Evolutionary conservation across 2,113 vertebrate genomes (phyloP).

Genomic region (Tychaedon coryphoeus): DNA sequence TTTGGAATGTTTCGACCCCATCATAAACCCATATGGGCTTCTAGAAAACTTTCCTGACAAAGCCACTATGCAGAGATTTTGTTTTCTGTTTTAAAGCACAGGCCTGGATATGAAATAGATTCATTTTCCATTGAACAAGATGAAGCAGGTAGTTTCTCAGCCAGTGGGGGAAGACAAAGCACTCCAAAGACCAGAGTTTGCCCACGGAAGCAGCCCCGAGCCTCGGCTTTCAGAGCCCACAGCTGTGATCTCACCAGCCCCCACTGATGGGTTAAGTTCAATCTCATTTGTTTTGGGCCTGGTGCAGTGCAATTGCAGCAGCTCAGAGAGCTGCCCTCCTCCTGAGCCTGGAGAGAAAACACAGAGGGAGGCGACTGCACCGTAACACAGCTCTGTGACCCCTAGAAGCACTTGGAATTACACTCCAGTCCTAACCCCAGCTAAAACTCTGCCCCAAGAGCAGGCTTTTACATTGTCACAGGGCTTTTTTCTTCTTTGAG

Average conservation of each 20-base stretch:
- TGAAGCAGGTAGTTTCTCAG: neutral
- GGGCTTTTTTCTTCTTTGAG: neutral
- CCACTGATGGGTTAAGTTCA: slow-evolving; percentile 13
- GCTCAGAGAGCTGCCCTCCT: neutral
- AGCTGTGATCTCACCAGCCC: neutral
- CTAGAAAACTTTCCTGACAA: neutral
- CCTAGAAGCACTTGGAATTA: slow-evolving; percentile 1
- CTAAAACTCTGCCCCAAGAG: neutral
- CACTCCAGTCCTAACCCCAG: neutral
- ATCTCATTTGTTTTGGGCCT: slow-evolving; percentile 39
- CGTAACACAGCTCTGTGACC: slow-evolving; percentile 5
- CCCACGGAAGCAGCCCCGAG: neutral
- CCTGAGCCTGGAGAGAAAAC: neutral
- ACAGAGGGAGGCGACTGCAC: neutral
- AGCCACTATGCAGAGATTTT: neutral
- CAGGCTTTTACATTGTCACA: neutral
- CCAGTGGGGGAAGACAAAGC: neutral
- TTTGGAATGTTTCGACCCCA: neutral
- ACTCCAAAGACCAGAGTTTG: neutral
- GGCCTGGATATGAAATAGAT: neutral
- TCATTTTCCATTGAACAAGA: neutral
- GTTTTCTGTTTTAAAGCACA: neutral
- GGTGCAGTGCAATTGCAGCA: slow-evolving; percentile 16
- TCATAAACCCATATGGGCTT: neutral
- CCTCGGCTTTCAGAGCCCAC: neutral